Conservation (phyloP, 1,140 invertebrate species). For the Aphelenchoides avenae region DNA sequence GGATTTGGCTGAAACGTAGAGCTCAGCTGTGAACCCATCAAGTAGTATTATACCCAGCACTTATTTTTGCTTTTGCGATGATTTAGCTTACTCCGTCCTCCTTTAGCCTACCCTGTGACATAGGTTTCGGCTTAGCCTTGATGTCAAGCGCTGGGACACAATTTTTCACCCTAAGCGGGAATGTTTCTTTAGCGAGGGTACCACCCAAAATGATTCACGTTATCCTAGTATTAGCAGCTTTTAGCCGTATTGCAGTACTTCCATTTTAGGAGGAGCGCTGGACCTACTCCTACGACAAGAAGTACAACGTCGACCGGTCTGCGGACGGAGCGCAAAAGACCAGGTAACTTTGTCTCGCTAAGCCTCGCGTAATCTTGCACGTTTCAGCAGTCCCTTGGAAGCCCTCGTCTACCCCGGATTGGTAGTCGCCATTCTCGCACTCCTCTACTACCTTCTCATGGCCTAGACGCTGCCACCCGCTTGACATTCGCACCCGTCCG, state of each 20-base stretch:
- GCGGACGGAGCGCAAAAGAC: slow-evolving; percentile 7
- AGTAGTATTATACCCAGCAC: too few species aligned
- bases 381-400: slow-evolving; percentile 26
- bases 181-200: too few species aligned
- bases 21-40: slow-evolving; percentile 2
- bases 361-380: slow-evolving; percentile 3
- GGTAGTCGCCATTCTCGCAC: slow-evolving; percentile 38
- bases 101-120: too few species aligned
- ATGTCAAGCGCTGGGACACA: too few species aligned
- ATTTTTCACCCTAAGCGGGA: too few species aligned
- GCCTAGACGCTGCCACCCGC: too few species aligned
- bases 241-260: slow-evolving; percentile 21
- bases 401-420: slow-evolving; percentile 39
- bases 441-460: slow-evolving; percentile 52
- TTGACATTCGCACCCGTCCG: too few species aligned
- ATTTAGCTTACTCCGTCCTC: too few species aligned
- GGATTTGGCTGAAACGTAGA: slow-evolving; percentile 14
- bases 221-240: slow-evolving; percentile 18
- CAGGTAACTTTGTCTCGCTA: slow-evolving; percentile 7
- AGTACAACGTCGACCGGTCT: slow-evolving; percentile 13
- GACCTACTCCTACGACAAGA: slow-evolving; percentile 56
- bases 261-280: slow-evolving; percentile 45
- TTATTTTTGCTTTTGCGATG: too few species aligned
- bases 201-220: too few species aligned
- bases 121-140: too few species aligned